These are phyloP conservation scores for Ctenochaetus hawaiiensis DNA, from an alignment of 2,797 vertebrate species.

Conservation along the genomic window DNA sequence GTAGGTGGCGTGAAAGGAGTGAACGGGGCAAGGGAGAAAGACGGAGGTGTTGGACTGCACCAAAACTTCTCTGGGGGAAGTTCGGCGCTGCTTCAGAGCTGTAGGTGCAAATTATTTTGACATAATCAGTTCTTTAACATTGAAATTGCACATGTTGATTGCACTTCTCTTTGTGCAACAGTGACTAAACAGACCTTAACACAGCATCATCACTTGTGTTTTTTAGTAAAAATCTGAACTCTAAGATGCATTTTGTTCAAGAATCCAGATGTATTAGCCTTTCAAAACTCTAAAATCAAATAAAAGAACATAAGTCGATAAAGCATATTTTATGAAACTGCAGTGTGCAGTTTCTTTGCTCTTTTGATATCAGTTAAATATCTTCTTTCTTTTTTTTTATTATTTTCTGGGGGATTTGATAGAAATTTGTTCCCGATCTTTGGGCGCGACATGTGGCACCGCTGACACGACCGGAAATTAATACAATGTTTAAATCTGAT, in stretches of 20 bases:
- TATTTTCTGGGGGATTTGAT: slow-evolving; percentile 8
- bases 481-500: slow-evolving; percentile 24
- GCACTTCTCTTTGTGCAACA: neutral
- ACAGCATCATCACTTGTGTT: too few relatives aligned
- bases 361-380: slow-evolving; percentile 9
- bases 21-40: slow-evolving; percentile 87
- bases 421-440: neutral
- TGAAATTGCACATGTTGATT: too few relatives aligned
- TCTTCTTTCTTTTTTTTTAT: neutral
- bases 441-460: slow-evolving; percentile 5
- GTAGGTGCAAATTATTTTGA: slow-evolving; percentile 15
- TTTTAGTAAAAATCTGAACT: too few relatives aligned
- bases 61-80: slow-evolving; percentile 82
- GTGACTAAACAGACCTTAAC: too few relatives aligned
- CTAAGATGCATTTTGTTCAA: neutral
- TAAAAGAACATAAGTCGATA: neutral
- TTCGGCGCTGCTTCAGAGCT: slow-evolving; percentile 82
- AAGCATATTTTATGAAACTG: neutral
- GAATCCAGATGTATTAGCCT: neutral
- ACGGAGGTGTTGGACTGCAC: slow-evolving; percentile 82
- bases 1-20: slow-evolving; percentile 88
- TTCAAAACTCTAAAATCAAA: neutral
- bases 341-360: neutral
- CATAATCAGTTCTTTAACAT: too few relatives aligned
- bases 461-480: slow-evolving; percentile 28